Conservation (phyloP, 2,797 vertebrate species). For the Meriones psammophilus region DNA sequence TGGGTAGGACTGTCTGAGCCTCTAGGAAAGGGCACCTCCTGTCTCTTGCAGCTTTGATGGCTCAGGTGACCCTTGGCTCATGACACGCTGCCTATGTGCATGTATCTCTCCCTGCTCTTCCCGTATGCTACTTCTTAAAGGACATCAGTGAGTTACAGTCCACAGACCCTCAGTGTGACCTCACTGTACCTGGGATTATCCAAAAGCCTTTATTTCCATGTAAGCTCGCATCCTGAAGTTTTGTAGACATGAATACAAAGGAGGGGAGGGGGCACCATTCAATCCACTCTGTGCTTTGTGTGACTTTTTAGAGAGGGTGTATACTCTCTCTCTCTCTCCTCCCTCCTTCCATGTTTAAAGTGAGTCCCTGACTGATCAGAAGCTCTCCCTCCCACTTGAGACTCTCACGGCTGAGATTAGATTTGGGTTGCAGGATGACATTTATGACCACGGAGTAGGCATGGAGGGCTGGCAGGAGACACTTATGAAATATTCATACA, state of each 20-base stretch:
- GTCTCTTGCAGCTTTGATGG: background rate
- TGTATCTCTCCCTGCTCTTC: accelerated
- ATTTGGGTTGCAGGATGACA: constrained; percentile 65
- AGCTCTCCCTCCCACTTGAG: constrained; percentile 72
- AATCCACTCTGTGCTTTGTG: accelerated
- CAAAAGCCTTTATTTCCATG: background rate
- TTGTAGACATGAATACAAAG: background rate
- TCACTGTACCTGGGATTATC: background rate
- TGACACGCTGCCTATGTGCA: background rate
- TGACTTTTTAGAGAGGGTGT: background rate
- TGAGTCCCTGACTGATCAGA: constrained; percentile 77
- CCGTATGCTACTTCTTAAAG: background rate
- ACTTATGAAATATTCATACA: constrained; percentile 83
- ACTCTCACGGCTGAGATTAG: constrained; percentile 68
- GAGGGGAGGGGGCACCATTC: background rate
- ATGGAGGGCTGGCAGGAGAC: constrained; percentile 65
- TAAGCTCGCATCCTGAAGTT: background rate
- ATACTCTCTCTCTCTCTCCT: no score
- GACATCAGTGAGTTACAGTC: background rate
- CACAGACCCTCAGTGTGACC: background rate
- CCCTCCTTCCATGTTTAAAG: background rate
- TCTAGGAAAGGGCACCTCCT: no score
- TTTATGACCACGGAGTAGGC: constrained; percentile 75
- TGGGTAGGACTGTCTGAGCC: accelerated
- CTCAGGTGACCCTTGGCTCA: background rate